Base-by-base conservation (phyloP, 2,888 invertebrate genomes). In the Belgica antarctica region DNA sequence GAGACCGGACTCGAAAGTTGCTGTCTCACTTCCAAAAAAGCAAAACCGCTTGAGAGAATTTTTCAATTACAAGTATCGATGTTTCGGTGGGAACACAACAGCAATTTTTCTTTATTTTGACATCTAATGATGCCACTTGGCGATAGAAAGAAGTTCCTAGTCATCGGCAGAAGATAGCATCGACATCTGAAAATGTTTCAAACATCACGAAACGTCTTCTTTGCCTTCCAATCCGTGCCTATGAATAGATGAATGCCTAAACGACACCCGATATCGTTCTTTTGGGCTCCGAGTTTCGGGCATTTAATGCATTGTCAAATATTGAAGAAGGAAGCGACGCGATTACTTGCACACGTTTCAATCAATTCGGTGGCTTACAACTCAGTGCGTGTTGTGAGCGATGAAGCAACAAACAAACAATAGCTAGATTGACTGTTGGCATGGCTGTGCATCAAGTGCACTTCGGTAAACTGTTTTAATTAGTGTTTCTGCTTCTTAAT, bases 31-130 rank as follows among this genome's bases (percentile, higher is more conserved):
- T 57, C 57, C 68, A 47, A n/a, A 17, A 52, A n/a, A n/a, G n/a
- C n/a, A n/a, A n/a, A n/a, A n/a, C n/a, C n/a, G n/a, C n/a, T n/a
- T n/a, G 27, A 66, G 25, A 34, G 25, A 68, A 31, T 46, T 46
- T 66, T 68, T 68, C 66, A 68, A 68, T 68, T 68, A 46, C 66
- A 46, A 27, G 52, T 68, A 52, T 52, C 31, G 46, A 62, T 68
- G 66, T 46, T 66, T 24, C 65, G 17, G 27, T 61, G 27, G 27
- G 27, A 65, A 12, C 17, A 10, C 24, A 52, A 15, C 28, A 15
- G 17, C 12, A 66, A 17, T 31, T 31, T 31, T 31, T 22, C 3
- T 31, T 28, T 34, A 25, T 34, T 19, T 66, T 27, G 28, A 47
- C 24, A 46, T 68, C 24, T 65, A 19, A 31, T 68, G 68, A 68